These are phyloP conservation scores for Paedocypris sp. DNA, from an alignment of 2,113 vertebrate genomes.

Conservation along the genomic window DNA sequence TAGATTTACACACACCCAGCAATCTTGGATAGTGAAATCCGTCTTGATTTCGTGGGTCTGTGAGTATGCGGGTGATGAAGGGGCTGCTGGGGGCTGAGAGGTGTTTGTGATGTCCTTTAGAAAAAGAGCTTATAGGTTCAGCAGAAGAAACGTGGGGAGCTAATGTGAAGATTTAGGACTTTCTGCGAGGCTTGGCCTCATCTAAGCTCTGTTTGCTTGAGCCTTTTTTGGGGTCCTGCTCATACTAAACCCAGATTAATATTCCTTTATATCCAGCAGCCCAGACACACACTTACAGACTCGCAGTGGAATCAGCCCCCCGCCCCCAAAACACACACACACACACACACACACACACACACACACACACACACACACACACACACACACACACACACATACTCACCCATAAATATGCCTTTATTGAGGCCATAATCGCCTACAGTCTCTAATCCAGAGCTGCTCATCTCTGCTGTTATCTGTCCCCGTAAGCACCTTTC, in stretches of 20 bases:
- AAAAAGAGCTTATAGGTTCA: constrained; percentile 91
- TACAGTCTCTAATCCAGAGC: constrained; percentile 77
- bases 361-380: constrained; percentile 5
- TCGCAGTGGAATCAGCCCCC: constrained; percentile 36
- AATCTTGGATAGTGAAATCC: constrained; percentile 76
- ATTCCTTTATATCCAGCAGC: constrained; percentile 82
- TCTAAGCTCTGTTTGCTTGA: constrained; percentile 87
- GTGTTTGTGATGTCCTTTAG: constrained; percentile 93
- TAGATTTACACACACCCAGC: constrained; percentile 69
- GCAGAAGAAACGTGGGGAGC: constrained; percentile 84
- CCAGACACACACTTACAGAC: constrained; percentile 72
- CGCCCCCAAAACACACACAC: constrained; percentile 7
- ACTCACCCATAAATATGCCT: too few relatives aligned
- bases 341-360: constrained; percentile 6
- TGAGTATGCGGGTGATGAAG: constrained; percentile 25
- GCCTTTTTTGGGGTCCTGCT: constrained; percentile 84
- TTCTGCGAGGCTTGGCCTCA: constrained; percentile 81
- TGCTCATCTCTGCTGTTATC: constrained; percentile 83
- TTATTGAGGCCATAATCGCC: constrained; percentile 71
- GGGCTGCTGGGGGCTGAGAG: constrained; percentile 47
- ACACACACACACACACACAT: constrained; percentile 46
- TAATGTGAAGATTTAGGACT: constrained; percentile 95
- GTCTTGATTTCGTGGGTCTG: constrained; percentile 67
- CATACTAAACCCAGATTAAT: constrained; percentile 97
- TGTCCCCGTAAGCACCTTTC: constrained; percentile 81